These are phyloP conservation scores for Scomber japonicus DNA, from an alignment of 2,113 vertebrate genomes.

Conservation along the genomic window DNA sequence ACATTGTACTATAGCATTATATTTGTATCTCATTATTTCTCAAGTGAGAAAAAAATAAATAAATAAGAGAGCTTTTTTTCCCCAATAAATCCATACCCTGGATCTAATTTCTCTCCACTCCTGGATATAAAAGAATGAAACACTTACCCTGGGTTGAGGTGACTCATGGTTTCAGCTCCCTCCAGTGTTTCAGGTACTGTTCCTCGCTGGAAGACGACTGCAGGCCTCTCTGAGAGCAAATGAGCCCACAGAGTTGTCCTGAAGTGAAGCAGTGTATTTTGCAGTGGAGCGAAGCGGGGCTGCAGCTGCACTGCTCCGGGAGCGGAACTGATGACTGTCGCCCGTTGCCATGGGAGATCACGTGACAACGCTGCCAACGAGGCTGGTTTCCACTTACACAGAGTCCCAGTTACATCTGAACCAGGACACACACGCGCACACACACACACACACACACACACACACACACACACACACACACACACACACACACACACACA, in stretches of 20 bases:
- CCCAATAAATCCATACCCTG: neutral
- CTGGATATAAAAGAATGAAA: neutral
- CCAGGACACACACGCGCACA: neutral
- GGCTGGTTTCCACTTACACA: constrained; percentile 71
- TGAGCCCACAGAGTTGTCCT: neutral
- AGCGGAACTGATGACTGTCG: constrained; percentile 77
- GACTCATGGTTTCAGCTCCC: constrained; percentile 85
- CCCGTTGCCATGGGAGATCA: constrained; percentile 87
- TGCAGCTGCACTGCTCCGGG: constrained; percentile 55
- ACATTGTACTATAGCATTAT: neutral
- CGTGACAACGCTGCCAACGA: constrained; percentile 77
- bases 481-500: neutral
- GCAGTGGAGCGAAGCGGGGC: constrained; percentile 23
- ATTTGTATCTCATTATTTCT: neutral
- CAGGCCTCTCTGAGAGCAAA: neutral
- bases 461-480: neutral
- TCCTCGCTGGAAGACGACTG: neutral
- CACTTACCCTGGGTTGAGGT: constrained; percentile 87
- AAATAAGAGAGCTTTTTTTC: too few relatives aligned
- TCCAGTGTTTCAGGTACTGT: neutral
- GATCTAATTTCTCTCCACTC: neutral
- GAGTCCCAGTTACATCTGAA: constrained; percentile 14
- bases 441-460: neutral
- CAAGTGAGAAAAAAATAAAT: neutral
- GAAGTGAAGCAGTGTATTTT: neutral